A percentile compares a stretch with the other conserved stretches of the same genome.
These are phyloP conservation scores for Zapus hudsonius DNA, from an alignment of 2,113 vertebrate species.

Conservation along the genomic window DNA sequence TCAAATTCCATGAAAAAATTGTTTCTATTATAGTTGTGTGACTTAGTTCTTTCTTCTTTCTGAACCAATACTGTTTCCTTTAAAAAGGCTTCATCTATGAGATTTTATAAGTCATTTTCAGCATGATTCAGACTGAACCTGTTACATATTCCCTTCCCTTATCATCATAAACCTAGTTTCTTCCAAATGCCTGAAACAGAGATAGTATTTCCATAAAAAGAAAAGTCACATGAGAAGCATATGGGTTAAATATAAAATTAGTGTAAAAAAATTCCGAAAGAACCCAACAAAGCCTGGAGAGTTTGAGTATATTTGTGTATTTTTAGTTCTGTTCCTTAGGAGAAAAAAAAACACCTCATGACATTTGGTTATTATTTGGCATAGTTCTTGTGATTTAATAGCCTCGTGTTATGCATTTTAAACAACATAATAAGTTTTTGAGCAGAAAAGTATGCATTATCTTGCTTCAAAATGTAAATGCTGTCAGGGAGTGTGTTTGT, in stretches of 20 bases:
- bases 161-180: conserved; percentile 40
- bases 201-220: conserved; percentile 65
- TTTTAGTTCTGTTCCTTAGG: conserved; percentile 69
- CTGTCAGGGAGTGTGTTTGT: conserved; percentile 38
- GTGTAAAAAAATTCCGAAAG: conserved; percentile 60
- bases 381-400: conserved; percentile 57
- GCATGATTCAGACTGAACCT: conserved; percentile 69
- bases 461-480: conserved; percentile 64
- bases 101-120: conserved; percentile 28
- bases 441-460: conserved; percentile 29
- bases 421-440: conserved; percentile 26
- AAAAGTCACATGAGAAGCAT: conserved; percentile 61
- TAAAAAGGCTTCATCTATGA: neutral
- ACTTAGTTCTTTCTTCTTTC: neutral
- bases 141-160: conserved; percentile 48
- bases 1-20: conserved; percentile 6
- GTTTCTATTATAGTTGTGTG: neutral
- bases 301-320: conserved; percentile 64
- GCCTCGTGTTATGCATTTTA: conserved; percentile 45
- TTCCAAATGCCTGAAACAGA: conserved; percentile 47
- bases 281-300: conserved; percentile 27
- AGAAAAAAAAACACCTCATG: conserved; percentile 58
- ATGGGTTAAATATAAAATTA: conserved; percentile 69
- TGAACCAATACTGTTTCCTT: neutral
- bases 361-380: conserved; percentile 61